Base-by-base conservation (phyloP, 2,113 vertebrate species). In the Pseudorasbora parva region DNA sequence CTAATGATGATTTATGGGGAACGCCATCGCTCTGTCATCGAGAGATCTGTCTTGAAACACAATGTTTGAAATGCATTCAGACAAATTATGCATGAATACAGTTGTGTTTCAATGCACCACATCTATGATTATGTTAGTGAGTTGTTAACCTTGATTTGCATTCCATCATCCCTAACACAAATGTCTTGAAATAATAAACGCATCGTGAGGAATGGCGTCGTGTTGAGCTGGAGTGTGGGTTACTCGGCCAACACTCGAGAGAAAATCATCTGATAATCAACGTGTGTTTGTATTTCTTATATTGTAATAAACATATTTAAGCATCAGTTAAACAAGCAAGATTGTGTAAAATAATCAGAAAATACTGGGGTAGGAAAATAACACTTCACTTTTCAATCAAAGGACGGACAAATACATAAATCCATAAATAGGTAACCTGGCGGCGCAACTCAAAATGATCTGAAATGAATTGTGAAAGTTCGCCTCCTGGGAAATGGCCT, bases 1-100 rank as follows among this genome's bases (percentile, higher is more conserved):
- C 92, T 92, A 91, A 93, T 88, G 85, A 91, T 92, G 91, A 94
- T 93, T 94, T 92, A 93, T 94, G 91, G 86, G 82, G 79, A 82
- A 85, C 81, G 82, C 79, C 83, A 75, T 57, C 41, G 19, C 90
- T 77, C 86, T 75, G 87, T 78, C 84, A 88, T 91, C 90, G 89
- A 87, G 85, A 84, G 88, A 88, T 87, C 88, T 90, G 92, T 91
- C 91, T 90, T 86, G 89, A 92, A 92, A 92, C 88, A 90, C 89
- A 76, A 60, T 47, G 56, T 76, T 74, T 82, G 41, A 75, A 64
- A 66, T 15, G 23, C 4, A 8, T 25, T 45, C 57, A 12, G 51
- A 23, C 30, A 64, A 68, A 66, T 30, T 14, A 72, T 25, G 45
- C 33, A 72, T 64, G 23, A 72, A 59, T 60, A 37, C 54, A 30